These are phyloP conservation scores for Latrodectus elegans DNA, from an alignment of 2,888 invertebrate genomes.

Conservation along the genomic window DNA sequence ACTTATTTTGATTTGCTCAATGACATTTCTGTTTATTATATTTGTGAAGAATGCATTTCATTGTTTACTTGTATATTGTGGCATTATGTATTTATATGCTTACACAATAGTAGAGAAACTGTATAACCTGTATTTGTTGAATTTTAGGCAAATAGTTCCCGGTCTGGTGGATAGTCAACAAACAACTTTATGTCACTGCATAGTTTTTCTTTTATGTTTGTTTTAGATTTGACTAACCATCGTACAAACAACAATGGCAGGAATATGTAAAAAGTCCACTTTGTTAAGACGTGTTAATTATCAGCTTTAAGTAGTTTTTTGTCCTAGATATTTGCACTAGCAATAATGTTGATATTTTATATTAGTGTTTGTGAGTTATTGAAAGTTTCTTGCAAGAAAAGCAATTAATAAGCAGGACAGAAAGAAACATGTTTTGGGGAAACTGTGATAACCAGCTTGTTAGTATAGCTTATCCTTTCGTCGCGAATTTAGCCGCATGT, in stretches of 20 bases:
- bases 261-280: slow-evolving; percentile 69
- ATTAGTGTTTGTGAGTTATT: slow-evolving; percentile 68
- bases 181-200: slow-evolving; percentile 26
- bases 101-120: no score
- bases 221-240: slow-evolving; percentile 52
- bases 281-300: slow-evolving; percentile 62
- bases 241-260: slow-evolving; percentile 63
- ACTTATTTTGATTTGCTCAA: slow-evolving; percentile 64
- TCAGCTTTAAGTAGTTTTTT: slow-evolving; percentile 65
- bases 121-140: no score
- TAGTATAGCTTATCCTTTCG: slow-evolving; percentile 69
- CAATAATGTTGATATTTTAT: slow-evolving; percentile 69
- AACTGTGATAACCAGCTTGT: slow-evolving; percentile 69
- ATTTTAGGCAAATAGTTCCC: not conserved
- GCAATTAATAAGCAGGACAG: slow-evolving; percentile 58
- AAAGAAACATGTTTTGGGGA: slow-evolving; percentile 67
- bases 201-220: slow-evolving; percentile 49
- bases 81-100: not conserved
- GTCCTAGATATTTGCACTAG: slow-evolving; percentile 69
- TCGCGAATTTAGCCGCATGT: slow-evolving; percentile 60
- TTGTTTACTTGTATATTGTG: slow-evolving; percentile 32
- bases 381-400: slow-evolving; percentile 55
- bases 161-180: slow-evolving; percentile 9
- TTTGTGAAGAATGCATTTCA: not conserved
- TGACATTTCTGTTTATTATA: slow-evolving; percentile 18